Percentiles rank a stretch among this genome's conserved stretches.
phyloP scores from a whole-genome alignment of 2,113 vertebrate genomes.

The Takifugu bimaculatus region DNA sequence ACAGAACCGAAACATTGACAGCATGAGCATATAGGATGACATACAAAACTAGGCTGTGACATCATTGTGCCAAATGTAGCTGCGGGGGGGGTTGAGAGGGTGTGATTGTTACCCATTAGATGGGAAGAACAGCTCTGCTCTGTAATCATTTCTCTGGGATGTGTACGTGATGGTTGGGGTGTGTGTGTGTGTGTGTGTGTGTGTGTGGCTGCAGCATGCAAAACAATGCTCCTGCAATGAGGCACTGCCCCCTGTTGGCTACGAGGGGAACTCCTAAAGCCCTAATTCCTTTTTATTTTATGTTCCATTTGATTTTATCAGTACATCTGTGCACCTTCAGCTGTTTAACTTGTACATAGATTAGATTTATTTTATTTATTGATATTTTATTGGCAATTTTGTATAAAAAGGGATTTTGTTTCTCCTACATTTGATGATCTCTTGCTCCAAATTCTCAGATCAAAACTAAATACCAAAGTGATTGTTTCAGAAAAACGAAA shows the following conservation, averaged over 20 bases:
- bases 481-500: too few species aligned
- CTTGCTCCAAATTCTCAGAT: slow-evolving; percentile 12
- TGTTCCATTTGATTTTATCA: slow-evolving; percentile 23
- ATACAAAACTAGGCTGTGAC: background rate
- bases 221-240: background rate
- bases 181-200: too few species aligned
- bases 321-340: slow-evolving; percentile 26
- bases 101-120: too few species aligned
- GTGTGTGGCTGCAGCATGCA: too few species aligned
- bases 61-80: too few species aligned
- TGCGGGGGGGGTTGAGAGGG: too few species aligned
- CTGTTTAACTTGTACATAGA: slow-evolving; percentile 69
- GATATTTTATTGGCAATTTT: slow-evolving; percentile 51
- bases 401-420: slow-evolving; percentile 25
- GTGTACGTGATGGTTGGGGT: too few species aligned
- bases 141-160: too few species aligned
- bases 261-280: background rate
- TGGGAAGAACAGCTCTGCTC: too few species aligned
- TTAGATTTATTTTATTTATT: slow-evolving; percentile 67
- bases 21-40: background rate
- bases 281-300: slow-evolving; percentile 14
- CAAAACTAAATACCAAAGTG: background rate
- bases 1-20: background rate
- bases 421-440: slow-evolving; percentile 24
- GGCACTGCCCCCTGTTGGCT: background rate